A percentile compares a stretch with the other conserved stretches of the same genome.
Conservation (phyloP, 2,113 vertebrate species). For the Orycteropus afer region DNA sequence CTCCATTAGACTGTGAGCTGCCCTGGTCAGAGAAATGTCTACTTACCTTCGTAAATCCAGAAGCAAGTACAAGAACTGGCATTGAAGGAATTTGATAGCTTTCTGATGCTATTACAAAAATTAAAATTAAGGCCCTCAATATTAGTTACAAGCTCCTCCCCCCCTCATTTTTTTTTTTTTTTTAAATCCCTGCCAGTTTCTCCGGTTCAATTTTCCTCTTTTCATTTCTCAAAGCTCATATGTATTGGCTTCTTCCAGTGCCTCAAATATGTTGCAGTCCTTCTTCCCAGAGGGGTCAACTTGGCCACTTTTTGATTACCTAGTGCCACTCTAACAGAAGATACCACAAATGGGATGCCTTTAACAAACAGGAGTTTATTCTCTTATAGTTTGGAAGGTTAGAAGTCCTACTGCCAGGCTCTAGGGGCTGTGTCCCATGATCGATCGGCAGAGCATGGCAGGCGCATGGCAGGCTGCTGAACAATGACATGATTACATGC, state of each 20-base stretch:
- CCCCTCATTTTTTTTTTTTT: no score
- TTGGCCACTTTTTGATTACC: no score
- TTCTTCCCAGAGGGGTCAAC: neutral
- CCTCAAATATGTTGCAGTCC: neutral
- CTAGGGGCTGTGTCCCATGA: no score
- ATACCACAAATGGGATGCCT: no score
- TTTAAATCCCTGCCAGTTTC: neutral
- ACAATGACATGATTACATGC: no score
- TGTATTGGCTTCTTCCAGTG: neutral
- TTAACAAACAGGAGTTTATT: no score
- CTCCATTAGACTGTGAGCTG: neutral
- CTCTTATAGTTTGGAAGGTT: no score
- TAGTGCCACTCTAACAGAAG: no score
- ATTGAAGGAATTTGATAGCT: neutral
- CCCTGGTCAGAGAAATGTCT: neutral
- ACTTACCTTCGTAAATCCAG: neutral
- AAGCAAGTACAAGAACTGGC: neutral
- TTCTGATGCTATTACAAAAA: neutral
- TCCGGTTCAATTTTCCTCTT: neutral
- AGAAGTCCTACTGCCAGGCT: no score
- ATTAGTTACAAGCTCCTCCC: neutral
- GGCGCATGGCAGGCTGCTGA: no score
- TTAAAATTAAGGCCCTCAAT: neutral
- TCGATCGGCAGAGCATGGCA: no score
- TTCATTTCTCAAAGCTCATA: conserved; percentile 11